Conservation (phyloP, 2,888 invertebrate species). For the Meghimatium bilineatum region DNA sequence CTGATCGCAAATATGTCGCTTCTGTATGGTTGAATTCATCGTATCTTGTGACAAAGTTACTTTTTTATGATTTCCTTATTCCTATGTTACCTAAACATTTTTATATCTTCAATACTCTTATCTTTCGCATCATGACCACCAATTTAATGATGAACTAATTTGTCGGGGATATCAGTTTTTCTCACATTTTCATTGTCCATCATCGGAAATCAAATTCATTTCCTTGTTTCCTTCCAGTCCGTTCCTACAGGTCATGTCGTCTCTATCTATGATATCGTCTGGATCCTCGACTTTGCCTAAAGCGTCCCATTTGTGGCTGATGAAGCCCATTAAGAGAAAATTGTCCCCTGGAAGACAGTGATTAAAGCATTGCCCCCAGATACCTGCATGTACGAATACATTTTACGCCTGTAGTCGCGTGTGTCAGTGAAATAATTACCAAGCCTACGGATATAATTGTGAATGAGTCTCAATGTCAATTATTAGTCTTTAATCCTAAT, state of each 20-base stretch:
- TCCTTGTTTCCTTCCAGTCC: neutral
- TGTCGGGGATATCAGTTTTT: neutral
- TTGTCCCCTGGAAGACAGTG: neutral
- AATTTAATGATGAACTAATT: constrained; percentile 14
- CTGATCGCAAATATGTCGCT: no score
- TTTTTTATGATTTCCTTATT: no score
- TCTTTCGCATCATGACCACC: neutral
- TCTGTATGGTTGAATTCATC: no score
- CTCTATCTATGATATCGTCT: neutral
- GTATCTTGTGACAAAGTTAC: neutral
- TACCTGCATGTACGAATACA: neutral
- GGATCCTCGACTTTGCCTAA: neutral
- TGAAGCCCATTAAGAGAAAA: constrained; percentile 22
- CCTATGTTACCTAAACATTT: neutral
- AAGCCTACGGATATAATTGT: neutral
- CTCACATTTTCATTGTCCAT: neutral
- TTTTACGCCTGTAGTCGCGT: constrained; percentile 14
- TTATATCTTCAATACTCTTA: neutral
- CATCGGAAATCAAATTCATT: neutral
- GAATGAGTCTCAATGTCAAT: neutral
- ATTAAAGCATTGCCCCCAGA: constrained; percentile 6
- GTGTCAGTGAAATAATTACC: constrained; percentile 8
- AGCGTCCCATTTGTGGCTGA: constrained; percentile 3
- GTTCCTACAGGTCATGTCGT: neutral
- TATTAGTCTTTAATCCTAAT: constrained; percentile 21